Evolutionary conservation across 2,113 vertebrate genomes (phyloP).

Genomic region (Actenoides hombroni): DNA sequence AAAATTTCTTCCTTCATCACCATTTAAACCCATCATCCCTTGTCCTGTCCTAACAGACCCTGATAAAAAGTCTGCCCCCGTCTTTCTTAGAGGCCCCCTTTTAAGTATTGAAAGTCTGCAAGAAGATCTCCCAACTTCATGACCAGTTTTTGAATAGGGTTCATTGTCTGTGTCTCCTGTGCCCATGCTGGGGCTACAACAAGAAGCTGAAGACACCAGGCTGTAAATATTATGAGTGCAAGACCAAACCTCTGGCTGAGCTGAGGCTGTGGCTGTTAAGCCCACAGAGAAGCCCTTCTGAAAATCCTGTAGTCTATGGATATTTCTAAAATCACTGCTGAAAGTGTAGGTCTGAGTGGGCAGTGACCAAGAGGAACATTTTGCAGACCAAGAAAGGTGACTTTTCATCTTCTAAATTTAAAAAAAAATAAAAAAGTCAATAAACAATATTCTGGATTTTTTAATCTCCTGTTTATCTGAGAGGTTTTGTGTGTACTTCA

Average conservation of each 20-base stretch:
- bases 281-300: background rate
- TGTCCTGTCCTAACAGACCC: too few relatives aligned
- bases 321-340: background rate
- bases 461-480: background rate
- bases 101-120: background rate
- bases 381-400: background rate
- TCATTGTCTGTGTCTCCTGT: background rate
- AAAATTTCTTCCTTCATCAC: too few relatives aligned
- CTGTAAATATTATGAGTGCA: background rate
- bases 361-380: background rate
- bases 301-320: background rate
- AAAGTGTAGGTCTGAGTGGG: background rate
- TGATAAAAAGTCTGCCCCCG: too few relatives aligned
- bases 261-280: background rate
- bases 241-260: background rate
- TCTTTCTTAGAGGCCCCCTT: too few relatives aligned
- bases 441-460: background rate
- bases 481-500: background rate
- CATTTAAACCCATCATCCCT: too few relatives aligned
- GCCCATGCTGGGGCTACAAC: background rate
- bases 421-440: background rate
- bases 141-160: background rate
- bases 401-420: background rate
- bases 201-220: background rate
- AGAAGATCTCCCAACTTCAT: background rate